Evolutionary conservation across 2,113 vertebrate genomes (phyloP), one percentile per base, ranked within the genome.

Genomic region (Phylloscopus trochiloides): DNA sequence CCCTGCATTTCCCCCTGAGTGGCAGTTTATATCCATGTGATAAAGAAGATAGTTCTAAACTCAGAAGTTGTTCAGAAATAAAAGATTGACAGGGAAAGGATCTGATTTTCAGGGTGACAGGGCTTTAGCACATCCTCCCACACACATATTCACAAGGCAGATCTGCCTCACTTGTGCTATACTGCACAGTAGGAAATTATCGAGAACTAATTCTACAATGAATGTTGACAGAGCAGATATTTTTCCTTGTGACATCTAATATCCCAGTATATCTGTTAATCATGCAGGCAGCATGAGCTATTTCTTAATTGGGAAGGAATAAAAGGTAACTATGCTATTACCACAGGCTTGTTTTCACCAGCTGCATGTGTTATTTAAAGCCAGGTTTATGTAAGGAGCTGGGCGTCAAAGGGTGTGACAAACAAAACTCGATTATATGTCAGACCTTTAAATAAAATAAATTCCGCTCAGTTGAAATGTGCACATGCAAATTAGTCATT

Each of bases 371-470:
- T 94, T 96, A 82, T 91, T 94, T 54, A 86, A 94, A 88, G 48
- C 52, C 57, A 77, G 65, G n/a, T 68, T 89, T 82, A 15, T 85
- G 40, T 90, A 86, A 92, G 80, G 43, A 74, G 13, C 58, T 89
- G 66, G 29, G 51, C 1, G 5, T 78, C 75, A 94, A 91, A 94
- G 54, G 7, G 31, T 91, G 66, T 78, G 90, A 55, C 47, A 94
- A 96, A 80, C 43, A 94, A 91, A 95, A 88, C 38, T 78, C 0
- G 12, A 87, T 89, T 94, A 65, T 68, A 93, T 70, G 90, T 90
- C 84, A 92, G 86, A 95, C 42, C 40, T 95, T 95, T 91, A 95
- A 93, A 95, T 72, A 93, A 91, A 88, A 93, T 93, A 96, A 93
- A 81, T 84, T 65, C 75, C 71, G 16, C 51, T 31, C 29, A 36